Evolutionary conservation across 2,888 invertebrate genomes (phyloP), one percentile per base, ranked within the genome.

Genomic region (Bombyx huttoni): DNA sequence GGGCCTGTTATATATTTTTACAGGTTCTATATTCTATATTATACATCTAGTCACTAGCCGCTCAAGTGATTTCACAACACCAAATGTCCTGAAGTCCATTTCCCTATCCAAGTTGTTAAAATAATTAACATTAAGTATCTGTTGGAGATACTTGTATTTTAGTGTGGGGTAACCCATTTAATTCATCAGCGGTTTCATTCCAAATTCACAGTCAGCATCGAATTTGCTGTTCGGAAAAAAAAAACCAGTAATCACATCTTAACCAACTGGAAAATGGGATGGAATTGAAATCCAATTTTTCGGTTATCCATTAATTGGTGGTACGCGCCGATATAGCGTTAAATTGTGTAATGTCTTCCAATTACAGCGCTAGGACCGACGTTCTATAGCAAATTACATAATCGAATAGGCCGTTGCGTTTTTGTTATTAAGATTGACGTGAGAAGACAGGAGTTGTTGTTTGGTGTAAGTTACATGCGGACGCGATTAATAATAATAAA

Each of bases 361-460:
- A 83, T 85, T 85, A 83, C 73, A 61, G 62, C 59, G 70, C 71
- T 62, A 64, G 60, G 65, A 61, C 60, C 54, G 24, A 24, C 65
- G 66, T 66, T 61, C 64, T 62, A 59, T 55, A 58, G 67, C 62
- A 67, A 75, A 78, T 76, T 75, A 73, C 66, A 70, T 76, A 81
- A 82, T 78, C 71, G 70, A 66, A 63, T 61, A 62, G 65, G 76
- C 77, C 62, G 75, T 73, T 78, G 70, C 62, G 64, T 70, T 76
- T 79, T 78, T 56, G 51, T 62, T 75, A 85, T 86, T 79, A 71
- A 75, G 83, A 88, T 77, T 83, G 87, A 83, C 80, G 75, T 85
- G 85, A 73, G 82, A 85, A 78, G 70, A 59, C 64, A 62, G 54
- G 60, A 61, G 51, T 51, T 55, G 51, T 52, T 53, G 56, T 58